Conservation (phyloP, 2,113 vertebrate genomes). For the Grantiella picta region DNA sequence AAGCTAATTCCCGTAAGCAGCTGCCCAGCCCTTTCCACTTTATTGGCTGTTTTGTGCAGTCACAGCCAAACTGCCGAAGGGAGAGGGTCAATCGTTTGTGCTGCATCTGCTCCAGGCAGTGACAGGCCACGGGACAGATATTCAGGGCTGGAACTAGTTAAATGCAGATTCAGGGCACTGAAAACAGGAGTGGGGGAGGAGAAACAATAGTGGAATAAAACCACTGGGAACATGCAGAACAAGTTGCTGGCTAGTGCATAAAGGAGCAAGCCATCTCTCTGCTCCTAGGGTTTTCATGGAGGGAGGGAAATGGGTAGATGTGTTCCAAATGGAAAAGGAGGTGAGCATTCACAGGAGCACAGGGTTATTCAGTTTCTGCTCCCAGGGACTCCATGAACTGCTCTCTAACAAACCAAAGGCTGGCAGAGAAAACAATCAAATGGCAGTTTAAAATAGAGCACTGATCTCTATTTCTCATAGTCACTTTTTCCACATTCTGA, state of each 20-base stretch:
- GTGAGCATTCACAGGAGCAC: neutral
- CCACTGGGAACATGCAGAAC: neutral
- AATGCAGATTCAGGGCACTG: neutral
- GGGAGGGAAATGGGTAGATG: neutral
- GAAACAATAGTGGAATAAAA: neutral
- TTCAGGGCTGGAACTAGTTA: conserved; percentile 19
- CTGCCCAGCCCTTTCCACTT: conserved; percentile 21
- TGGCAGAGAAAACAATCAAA: neutral
- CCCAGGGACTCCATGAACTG: neutral
- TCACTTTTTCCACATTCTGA: neutral
- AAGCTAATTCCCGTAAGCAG: neutral
- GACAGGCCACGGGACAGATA: neutral
- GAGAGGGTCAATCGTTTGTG: conserved; percentile 4
- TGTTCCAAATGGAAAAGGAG: neutral
- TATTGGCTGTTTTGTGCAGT: conserved; percentile 34
- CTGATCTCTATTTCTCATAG: neutral
- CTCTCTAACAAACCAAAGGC: neutral
- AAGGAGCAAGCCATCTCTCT: neutral
- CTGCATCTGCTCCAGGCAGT: neutral
- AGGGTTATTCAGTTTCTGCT: neutral
- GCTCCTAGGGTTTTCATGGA: neutral
- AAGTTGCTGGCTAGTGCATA: neutral
- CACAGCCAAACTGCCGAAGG: conserved; percentile 32
- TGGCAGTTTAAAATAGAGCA: neutral
- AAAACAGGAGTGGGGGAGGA: neutral